Percentiles rank a stretch among this genome's conserved stretches.
Evolutionary conservation across 1,140 invertebrate species (phyloP).

Genomic region (Maniola jurtina): DNA sequence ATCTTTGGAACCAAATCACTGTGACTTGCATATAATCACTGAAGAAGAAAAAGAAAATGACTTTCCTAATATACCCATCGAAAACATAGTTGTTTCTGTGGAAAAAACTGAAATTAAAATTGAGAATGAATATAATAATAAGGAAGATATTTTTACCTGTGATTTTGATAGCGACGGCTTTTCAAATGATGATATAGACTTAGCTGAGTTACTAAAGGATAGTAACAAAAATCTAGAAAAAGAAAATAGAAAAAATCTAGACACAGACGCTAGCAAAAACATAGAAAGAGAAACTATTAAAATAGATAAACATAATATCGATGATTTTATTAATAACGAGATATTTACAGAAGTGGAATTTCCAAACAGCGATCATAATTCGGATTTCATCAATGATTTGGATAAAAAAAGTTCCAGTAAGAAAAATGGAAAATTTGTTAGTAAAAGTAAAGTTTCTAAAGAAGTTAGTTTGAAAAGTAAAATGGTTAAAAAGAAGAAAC

Average conservation of each 20-base stretch:
- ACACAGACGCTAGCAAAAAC: slow-evolving; percentile 22
- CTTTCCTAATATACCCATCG: neutral
- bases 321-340: slow-evolving; percentile 5
- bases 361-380: neutral
- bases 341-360: slow-evolving; percentile 19
- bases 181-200: neutral
- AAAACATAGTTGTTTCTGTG: neutral
- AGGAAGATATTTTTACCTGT: neutral
- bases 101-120: neutral
- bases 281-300: slow-evolving; percentile 22
- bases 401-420: neutral
- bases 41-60: neutral
- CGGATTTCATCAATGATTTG: neutral
- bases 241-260: too few species aligned
- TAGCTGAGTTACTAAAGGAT: too few species aligned
- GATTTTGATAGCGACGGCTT: neutral
- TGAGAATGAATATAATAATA: neutral
- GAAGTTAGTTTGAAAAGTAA: neutral
- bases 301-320: slow-evolving; percentile 2
- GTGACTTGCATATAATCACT: slow-evolving; percentile 20
- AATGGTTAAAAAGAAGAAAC: neutral
- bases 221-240: too few species aligned
- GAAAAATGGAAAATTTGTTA: neutral
- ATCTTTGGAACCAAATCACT: slow-evolving; percentile 36
- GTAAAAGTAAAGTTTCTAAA: neutral